phyloP scores from a whole-genome alignment of 2,113 vertebrate species.

The Nothoprocta pentlandii region DNA sequence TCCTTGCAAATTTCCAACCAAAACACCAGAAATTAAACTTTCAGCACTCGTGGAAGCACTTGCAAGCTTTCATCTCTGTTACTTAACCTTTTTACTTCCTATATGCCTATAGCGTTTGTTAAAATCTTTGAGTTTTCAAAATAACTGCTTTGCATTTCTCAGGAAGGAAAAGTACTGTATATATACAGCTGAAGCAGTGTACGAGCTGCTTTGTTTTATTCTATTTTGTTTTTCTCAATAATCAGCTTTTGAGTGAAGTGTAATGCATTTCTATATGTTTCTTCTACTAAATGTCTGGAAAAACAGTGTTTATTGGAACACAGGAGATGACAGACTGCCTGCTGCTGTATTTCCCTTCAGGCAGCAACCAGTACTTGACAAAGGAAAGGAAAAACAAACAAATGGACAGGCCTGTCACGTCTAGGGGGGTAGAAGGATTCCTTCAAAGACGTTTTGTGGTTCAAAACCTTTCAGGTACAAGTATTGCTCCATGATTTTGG shows the following conservation, averaged over 20 bases:
- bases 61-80: conserved; percentile 12
- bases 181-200: background rate
- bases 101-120: background rate
- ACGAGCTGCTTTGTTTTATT: background rate
- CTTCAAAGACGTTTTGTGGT: background rate
- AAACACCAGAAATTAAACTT: conserved; percentile 72
- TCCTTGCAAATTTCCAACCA: conserved; percentile 70
- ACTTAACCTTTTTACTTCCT: background rate
- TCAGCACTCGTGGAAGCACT: background rate
- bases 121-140: background rate
- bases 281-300: background rate
- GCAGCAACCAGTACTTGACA: background rate
- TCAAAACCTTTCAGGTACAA: background rate
- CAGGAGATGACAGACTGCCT: background rate
- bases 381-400: background rate
- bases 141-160: background rate
- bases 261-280: background rate
- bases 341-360: background rate
- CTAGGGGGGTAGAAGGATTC: background rate
- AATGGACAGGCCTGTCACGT: background rate
- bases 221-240: background rate
- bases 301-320: background rate
- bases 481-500: background rate
- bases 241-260: rapidly evolving
- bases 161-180: no score